These are phyloP conservation scores for Pavo muticus DNA, from an alignment of 2,113 vertebrate genomes.

Conservation along the genomic window DNA sequence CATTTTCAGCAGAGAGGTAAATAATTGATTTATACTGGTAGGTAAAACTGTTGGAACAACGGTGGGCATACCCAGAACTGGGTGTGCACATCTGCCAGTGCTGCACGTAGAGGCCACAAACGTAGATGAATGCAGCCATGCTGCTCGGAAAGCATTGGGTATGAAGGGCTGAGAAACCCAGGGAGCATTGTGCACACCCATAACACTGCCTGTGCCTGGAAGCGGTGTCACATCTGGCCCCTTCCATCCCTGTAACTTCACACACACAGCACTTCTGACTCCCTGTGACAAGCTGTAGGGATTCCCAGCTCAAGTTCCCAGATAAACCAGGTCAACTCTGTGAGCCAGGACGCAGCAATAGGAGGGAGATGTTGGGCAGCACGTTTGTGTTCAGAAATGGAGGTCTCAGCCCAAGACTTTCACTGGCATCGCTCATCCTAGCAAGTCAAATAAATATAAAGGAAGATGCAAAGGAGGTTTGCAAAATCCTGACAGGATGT, in stretches of 20 bases:
- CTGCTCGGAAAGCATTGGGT: not conserved
- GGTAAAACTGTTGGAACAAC: not conserved
- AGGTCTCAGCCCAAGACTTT: not conserved
- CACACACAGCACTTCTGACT: not conserved
- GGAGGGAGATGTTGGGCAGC: not conserved
- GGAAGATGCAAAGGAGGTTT: not conserved
- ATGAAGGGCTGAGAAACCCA: not conserved
- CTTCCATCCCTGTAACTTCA: not conserved
- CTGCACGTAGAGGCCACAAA: not conserved
- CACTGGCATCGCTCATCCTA: not conserved
- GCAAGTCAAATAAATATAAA: not conserved
- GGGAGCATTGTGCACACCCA: accelerated
- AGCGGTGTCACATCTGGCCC: not conserved
- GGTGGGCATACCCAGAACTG: not conserved
- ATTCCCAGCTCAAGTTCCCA: not conserved
- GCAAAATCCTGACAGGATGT: not conserved
- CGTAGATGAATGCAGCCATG: not conserved
- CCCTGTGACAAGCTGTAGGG: not conserved
- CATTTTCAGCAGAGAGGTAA: not conserved
- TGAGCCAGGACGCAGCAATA: not conserved
- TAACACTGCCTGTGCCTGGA: not conserved
- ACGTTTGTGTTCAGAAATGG: not conserved
- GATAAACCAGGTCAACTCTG: not conserved
- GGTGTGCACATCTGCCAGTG: too few relatives aligned
- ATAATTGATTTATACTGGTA: not conserved